Percentiles rank a stretch among this genome's conserved stretches.
phyloP scores from a whole-genome alignment of 2,113 vertebrate genomes.

The Axis porcinus region DNA sequence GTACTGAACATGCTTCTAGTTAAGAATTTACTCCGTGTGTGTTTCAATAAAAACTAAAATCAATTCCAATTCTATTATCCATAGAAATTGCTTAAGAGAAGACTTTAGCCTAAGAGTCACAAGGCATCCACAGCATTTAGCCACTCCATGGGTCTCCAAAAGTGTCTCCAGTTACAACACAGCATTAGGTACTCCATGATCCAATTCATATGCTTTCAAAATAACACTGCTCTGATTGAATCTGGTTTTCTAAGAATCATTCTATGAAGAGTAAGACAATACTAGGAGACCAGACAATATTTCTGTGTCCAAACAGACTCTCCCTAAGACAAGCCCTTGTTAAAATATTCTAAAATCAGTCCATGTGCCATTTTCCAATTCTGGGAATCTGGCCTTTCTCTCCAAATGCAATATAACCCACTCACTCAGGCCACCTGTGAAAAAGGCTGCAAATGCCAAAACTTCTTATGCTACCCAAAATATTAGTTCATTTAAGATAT shows the following conservation, averaged over 20 bases:
- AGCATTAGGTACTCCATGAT: background rate
- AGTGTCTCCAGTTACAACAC: background rate
- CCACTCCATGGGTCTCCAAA: background rate
- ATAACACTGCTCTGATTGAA: background rate
- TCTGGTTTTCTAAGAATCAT: background rate
- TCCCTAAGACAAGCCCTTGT: background rate
- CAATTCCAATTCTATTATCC: background rate
- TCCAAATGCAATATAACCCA: background rate
- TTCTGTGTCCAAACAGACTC: background rate
- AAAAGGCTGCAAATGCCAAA: background rate
- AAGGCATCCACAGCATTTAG: background rate
- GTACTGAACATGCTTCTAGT: background rate
- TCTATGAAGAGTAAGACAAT: background rate
- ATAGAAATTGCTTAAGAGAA: background rate
- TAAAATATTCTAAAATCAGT: background rate
- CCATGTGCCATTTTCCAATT: background rate
- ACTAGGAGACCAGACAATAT: background rate
- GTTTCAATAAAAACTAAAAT: background rate
- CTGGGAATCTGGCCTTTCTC: background rate
- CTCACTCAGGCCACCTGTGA: background rate
- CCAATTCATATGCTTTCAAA: background rate
- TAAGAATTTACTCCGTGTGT: background rate
- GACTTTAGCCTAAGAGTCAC: background rate
- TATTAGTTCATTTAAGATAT: background rate
- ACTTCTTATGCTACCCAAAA: background rate